Evolutionary conservation across 1,140 invertebrate species (phyloP), one percentile per base, ranked within the genome.

Genomic region (Trinorchestia longiramus): DNA sequence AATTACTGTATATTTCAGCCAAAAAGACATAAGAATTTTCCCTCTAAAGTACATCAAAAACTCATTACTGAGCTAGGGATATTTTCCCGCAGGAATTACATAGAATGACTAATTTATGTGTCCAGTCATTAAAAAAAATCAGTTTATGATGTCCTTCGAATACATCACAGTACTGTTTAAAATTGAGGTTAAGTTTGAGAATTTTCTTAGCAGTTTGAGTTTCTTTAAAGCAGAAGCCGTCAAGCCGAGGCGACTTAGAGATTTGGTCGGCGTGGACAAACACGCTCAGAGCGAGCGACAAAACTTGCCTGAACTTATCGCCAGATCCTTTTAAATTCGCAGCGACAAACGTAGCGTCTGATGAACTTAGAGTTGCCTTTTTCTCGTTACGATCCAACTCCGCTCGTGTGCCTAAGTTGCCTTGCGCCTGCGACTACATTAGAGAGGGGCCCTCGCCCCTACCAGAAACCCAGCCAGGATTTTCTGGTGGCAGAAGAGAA

Each of bases 311-410:
- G 62, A 77, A 77, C 62, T 77, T 77, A 77, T 77, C 62, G 62
- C 62, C 62, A 77, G 62, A 77, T 77, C 62, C 62, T 77, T 77
- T 77, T 77, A 77, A 77, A 77, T 77, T 77, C 62, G 62, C 62
- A 77, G 62, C 62, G 62, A 77, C 62, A 77, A 77, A 77, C 62
- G 62, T 77, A 77, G 62, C 62, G 62, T 77, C 62, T 77, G 62
- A 77, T 77, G 62, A 77, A 77, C 62, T 77, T 77, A 77, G 62
- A 77, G 62, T 77, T 77, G 62, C 62, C 62, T 77, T 77, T 53
- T 77, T 91, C 88, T 91, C 88, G 88, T 91, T 91, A 91, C 43
- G 88, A 91, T 91, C 88, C 41, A 91, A 91, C 88, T 91, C 62
- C 88, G 88, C 88, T 42, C 43, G 88, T 91, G 41, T 36, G 88